These are phyloP conservation scores for Mythimna pallens DNA, from an alignment of 2,888 invertebrate species.

Conservation along the genomic window DNA sequence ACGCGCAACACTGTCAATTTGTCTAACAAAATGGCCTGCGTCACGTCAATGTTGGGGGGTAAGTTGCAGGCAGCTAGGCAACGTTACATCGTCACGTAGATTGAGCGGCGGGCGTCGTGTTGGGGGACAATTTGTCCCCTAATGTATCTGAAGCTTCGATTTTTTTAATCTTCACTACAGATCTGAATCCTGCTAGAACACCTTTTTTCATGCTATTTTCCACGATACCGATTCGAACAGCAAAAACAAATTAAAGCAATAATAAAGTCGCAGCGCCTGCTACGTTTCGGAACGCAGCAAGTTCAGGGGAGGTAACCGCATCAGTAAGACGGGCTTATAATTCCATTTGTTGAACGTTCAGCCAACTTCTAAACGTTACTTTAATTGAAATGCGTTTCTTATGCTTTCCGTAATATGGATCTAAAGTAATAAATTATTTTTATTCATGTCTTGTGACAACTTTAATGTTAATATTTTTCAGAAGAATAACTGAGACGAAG, in stretches of 20 bases:
- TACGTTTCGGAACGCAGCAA: conserved; percentile 51
- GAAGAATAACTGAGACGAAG: neutral
- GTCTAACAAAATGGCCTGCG: too few relatives aligned
- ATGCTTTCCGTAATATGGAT: conserved; percentile 58
- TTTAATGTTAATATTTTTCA: neutral
- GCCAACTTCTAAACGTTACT: conserved; percentile 67
- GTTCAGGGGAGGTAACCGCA: conserved; percentile 69
- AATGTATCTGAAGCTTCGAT: too few relatives aligned
- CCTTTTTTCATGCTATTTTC: too few relatives aligned
- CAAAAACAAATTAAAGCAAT: conserved; percentile 1
- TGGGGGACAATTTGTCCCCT: too few relatives aligned
- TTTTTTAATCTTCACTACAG: too few relatives aligned
- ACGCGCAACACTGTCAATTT: too few relatives aligned
- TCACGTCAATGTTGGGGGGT: too few relatives aligned
- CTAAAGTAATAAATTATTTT: conserved; percentile 44
- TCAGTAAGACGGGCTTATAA: conserved; percentile 77
- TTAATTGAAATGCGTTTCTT: conserved; percentile 76
- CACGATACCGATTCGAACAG: neutral
- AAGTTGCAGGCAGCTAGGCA: too few relatives aligned
- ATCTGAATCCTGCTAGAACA: too few relatives aligned
- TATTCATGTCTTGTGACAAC: conserved; percentile 18
- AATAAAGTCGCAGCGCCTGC: neutral
- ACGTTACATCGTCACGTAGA: too few relatives aligned
- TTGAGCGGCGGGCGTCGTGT: too few relatives aligned
- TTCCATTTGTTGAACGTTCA: conserved; percentile 76